phyloP scores from a whole-genome alignment of 2,888 invertebrate genomes.

The Dasypolia templi region DNA sequence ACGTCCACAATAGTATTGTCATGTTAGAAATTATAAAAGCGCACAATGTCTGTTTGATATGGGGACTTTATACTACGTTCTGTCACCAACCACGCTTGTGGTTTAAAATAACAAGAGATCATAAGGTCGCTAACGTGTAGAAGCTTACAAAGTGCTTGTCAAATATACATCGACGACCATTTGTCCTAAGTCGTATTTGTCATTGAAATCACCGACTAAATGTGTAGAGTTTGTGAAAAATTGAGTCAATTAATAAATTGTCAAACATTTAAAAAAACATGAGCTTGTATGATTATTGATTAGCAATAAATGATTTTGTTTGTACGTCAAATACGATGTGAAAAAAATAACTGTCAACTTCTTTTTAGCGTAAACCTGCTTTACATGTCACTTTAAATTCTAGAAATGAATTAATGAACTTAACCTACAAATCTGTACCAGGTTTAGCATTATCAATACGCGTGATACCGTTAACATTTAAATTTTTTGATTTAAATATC shows the following conservation, averaged over 20 bases:
- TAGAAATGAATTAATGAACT: neutral
- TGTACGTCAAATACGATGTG: neutral
- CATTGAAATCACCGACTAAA: neutral
- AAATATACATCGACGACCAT: constrained; percentile 11
- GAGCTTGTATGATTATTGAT: constrained; percentile 4
- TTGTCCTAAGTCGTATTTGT: constrained; percentile 3
- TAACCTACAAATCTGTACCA: neutral
- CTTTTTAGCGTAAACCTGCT: neutral
- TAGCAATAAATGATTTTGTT: constrained; percentile 14
- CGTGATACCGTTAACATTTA: constrained; percentile 50
- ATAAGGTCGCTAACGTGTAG: constrained; percentile 1
- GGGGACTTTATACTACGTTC: neutral
- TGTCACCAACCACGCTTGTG: neutral
- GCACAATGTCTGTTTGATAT: too few species aligned
- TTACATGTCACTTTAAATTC: neutral
- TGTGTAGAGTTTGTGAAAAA: constrained; percentile 25
- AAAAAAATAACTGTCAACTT: neutral
- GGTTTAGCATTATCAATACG: neutral
- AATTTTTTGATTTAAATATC: constrained; percentile 50
- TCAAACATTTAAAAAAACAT: constrained; percentile 26
- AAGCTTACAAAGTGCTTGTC: constrained; percentile 35
- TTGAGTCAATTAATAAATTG: constrained; percentile 16
- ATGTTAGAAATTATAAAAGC: neutral
- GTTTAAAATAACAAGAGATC: constrained; percentile 10
- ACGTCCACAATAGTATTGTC: neutral